phyloP scores from a whole-genome alignment of 2,113 vertebrate genomes.

The Oryzias melastigma region DNA sequence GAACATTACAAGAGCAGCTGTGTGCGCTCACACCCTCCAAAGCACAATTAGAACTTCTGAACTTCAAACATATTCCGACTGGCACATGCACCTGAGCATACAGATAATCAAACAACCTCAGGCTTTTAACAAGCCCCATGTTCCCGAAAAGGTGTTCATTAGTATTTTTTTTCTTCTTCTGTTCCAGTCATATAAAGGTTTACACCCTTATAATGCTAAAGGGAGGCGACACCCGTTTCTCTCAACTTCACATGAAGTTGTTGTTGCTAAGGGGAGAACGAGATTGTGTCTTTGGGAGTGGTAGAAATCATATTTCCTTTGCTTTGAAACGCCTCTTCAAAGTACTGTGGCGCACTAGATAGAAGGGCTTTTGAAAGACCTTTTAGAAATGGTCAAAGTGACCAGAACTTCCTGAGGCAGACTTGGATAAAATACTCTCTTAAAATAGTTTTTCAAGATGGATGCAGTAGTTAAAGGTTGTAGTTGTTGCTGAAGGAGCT shows the following conservation, averaged over 20 bases:
- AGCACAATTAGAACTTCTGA: constrained; percentile 64
- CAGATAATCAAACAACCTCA: constrained; percentile 12
- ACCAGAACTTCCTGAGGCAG: background rate
- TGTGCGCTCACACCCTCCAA: constrained; percentile 51
- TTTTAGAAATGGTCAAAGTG: constrained; percentile 11
- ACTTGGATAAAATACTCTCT: background rate
- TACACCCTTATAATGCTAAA: constrained; percentile 21
- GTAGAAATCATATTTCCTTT: constrained; percentile 1
- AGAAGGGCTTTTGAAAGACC: constrained; percentile 6
- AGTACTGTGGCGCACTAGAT: background rate
- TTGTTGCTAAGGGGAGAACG: constrained; percentile 4
- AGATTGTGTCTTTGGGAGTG: constrained; percentile 7
- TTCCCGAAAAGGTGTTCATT: constrained; percentile 19
- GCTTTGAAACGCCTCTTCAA: constrained; percentile 24
- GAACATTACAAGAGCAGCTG: constrained; percentile 27
- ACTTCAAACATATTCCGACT: constrained; percentile 35
- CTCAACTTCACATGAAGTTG: constrained; percentile 3
- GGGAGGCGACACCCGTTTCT: constrained; percentile 32
- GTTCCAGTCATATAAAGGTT: constrained; percentile 30
- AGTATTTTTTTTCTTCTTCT: constrained; percentile 17
- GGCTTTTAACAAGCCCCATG: constrained; percentile 8
- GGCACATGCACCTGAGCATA: constrained; percentile 24
- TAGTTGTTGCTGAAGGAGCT: no score
- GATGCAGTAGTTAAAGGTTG: no score
- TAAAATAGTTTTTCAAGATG: background rate